Evolutionary conservation across 2,888 invertebrate genomes (phyloP).

Genomic region (Congeria kusceri): DNA sequence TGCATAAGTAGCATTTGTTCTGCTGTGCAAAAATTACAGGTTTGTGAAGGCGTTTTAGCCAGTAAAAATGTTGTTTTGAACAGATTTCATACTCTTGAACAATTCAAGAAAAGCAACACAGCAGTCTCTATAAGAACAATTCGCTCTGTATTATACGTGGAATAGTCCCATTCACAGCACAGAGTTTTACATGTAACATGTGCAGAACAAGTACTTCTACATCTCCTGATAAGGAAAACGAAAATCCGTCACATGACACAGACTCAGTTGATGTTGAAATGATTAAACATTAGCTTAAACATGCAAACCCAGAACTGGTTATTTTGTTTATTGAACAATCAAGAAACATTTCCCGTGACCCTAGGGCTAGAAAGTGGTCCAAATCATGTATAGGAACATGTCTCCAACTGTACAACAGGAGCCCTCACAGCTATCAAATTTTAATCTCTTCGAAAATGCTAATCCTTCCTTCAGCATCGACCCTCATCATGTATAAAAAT

Average conservation of each 20-base stretch:
- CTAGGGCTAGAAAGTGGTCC: slow-evolving; percentile 41
- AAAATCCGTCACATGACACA: neutral
- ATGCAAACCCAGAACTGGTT: slow-evolving; percentile 37
- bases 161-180: slow-evolving; percentile 3
- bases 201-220: slow-evolving; percentile 15
- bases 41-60: no score
- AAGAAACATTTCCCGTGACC: slow-evolving; percentile 26
- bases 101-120: no score
- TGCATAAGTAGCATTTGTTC: no score
- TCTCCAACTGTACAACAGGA: slow-evolving; percentile 33
- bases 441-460: slow-evolving; percentile 20
- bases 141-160: slow-evolving; percentile 19
- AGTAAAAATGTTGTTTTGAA: no score
- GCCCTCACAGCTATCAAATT: slow-evolving; percentile 36
- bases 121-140: neutral
- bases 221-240: slow-evolving; percentile 3
- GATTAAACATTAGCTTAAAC: slow-evolving; percentile 11
- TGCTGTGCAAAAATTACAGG: no score
- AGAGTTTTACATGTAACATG: neutral
- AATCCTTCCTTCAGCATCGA: slow-evolving; percentile 31
- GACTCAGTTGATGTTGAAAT: neutral
- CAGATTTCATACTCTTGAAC: no score
- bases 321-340: slow-evolving; percentile 41
- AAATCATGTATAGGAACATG: slow-evolving; percentile 30
- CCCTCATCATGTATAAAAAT: slow-evolving; percentile 43